phyloP scores from a whole-genome alignment of 2,797 vertebrate species.

The Syndactyla subalaris region DNA sequence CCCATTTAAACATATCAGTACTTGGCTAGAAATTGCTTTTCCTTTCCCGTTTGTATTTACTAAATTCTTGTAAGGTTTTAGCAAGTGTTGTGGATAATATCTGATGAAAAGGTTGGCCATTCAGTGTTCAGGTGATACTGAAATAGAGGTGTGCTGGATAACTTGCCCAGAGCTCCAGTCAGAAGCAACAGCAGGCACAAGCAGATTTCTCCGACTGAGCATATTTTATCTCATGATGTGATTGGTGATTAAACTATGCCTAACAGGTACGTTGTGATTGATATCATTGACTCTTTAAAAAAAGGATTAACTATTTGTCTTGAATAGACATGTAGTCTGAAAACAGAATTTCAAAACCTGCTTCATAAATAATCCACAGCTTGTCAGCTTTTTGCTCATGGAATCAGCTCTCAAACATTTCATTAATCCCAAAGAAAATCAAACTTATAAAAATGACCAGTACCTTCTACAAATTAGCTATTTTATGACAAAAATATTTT shows the following conservation, averaged over 20 bases:
- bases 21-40: background rate
- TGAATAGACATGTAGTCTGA: background rate
- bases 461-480: constrained; percentile 1
- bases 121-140: background rate
- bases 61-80: background rate
- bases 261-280: background rate
- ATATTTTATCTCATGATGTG: background rate
- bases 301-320: background rate
- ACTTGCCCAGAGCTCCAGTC: background rate
- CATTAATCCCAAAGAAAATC: background rate
- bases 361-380: background rate
- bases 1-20: background rate
- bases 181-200: background rate
- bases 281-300: background rate
- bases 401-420: background rate
- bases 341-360: background rate
- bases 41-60: background rate
- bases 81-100: background rate
- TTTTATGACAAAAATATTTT: constrained; percentile 33
- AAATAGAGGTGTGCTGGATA: background rate
- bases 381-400: background rate
- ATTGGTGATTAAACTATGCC: background rate
- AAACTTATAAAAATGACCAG: background rate
- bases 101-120: background rate
- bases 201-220: background rate